Evolutionary conservation across 2,888 invertebrate genomes (phyloP).

Genomic region (Nowickia ferox): DNA sequence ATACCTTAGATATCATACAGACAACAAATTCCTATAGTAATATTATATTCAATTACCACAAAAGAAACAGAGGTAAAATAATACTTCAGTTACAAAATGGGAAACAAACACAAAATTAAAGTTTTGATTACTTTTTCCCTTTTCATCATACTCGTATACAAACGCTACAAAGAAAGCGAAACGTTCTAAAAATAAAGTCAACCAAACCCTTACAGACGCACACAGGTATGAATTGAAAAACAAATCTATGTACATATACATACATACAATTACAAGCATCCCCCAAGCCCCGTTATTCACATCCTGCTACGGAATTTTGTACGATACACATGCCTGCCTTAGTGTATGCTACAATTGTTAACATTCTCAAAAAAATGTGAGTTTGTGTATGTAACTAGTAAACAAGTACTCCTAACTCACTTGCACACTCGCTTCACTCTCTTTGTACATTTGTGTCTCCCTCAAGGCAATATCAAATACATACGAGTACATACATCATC

Average conservation of each 20-base stretch:
- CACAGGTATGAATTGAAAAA: conserved; percentile 13
- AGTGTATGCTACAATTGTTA: conserved; percentile 54
- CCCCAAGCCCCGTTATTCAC: not conserved
- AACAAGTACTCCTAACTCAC: not conserved
- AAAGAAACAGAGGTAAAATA: not conserved
- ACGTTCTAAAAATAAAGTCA: not conserved
- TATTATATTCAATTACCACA: not conserved
- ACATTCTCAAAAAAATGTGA: not conserved
- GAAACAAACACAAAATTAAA: not conserved
- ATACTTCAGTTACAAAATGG: not conserved
- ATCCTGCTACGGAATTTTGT: conserved; percentile 43
- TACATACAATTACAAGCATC: not conserved
- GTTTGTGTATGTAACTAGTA: not conserved
- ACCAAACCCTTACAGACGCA: not conserved
- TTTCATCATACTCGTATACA: not conserved
- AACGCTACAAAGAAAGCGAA: conserved; percentile 5
- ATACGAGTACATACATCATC: not conserved
- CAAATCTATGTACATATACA: not conserved
- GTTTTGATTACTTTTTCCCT: conserved; percentile 33
- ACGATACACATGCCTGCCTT: conserved; percentile 34
- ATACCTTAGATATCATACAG: not conserved
- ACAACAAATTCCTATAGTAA: conserved; percentile 11
- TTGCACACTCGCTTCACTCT: not conserved
- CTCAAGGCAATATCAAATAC: conserved; percentile 7
- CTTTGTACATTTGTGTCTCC: not conserved